Evolutionary conservation across 2,888 invertebrate genomes (phyloP).

Genomic region (Hydrotaea diabolus): DNA sequence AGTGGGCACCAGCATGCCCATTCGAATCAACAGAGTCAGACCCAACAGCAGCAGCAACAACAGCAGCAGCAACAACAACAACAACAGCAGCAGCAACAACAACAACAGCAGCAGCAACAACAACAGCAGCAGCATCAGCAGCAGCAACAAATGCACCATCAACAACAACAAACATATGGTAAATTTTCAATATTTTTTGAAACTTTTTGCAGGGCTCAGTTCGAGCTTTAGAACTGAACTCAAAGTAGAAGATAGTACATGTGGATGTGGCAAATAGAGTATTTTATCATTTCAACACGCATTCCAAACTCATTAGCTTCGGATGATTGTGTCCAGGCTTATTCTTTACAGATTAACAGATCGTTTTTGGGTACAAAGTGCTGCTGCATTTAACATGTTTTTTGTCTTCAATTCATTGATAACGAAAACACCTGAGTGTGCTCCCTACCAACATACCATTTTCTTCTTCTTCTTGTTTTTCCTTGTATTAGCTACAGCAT

Average conservation of each 20-base stretch:
- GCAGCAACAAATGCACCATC: conserved; percentile 82
- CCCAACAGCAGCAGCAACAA: conserved; percentile 81
- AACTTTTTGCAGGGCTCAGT: not conserved
- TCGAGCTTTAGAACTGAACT: not conserved
- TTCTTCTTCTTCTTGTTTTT: conserved; percentile 44
- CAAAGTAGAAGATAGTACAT: not conserved
- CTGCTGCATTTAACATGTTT: too few relatives aligned
- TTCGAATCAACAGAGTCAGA: conserved; percentile 74
- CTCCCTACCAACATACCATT: not conserved
- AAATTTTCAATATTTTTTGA: conserved; percentile 27
- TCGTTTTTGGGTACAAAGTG: too few relatives aligned
- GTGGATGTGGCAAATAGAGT: conserved; percentile 47
- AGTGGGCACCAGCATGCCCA: conserved; percentile 69
- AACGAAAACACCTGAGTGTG: not conserved
- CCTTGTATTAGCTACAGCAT: conserved; percentile 75
- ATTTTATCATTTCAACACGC: not conserved
- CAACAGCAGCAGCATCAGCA: conserved; percentile 79
- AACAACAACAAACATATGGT: conserved; percentile 72
- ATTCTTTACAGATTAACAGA: not conserved
- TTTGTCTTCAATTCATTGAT: too few relatives aligned
- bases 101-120: conserved; percentile 81
- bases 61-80: conserved; percentile 70
- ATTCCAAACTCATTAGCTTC: conserved; percentile 27
- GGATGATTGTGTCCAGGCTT: not conserved
- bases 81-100: conserved; percentile 81